Base-by-base conservation (phyloP, 2,113 vertebrate species). In the Nothocercus nigrocapillus region DNA sequence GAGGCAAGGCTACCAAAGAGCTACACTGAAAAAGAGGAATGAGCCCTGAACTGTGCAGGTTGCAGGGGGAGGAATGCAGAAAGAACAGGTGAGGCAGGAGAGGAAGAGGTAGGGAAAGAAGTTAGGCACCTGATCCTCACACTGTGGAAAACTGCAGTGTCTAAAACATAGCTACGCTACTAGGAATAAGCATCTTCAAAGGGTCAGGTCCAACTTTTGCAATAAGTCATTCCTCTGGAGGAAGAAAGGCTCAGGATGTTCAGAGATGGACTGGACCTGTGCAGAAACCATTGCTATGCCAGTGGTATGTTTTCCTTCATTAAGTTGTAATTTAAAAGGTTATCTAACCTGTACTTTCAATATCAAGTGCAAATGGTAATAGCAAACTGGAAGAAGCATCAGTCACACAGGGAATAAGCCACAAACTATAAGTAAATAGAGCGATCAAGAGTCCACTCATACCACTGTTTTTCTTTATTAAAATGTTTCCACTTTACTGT, bases 211-310 rank as follows among this genome's bases (percentile, higher is more conserved):
- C 44, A 86, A 22, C 27, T 85, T 34, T 19, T 53, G 80, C 44
- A 68, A 78, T 28, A 53, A 67, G 19, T 38, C 38, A 64, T 25
- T 13, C 3, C 0, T n/a, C 3, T 70, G 28, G 10, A 86, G 9
- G 7, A 59, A 80, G 88, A 40, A 44, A 2, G 2, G 4, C 32
- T 62, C 19, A 76, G 38, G 32, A 49, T 18, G 1, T 11, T 2
- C 0, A 45, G 8, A 82, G 51, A 62, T 12, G 79, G 34, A 63
- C 9, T 32, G 24, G 30, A 22, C 1, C 2, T 1, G 8, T 22
- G 40, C 27, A 83, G 44, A 76, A 94, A 40, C 14, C 49, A 76
- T 0, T 53, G 32, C 54, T 90, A 28, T 24, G 25, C n/a, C 47
- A 40, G 24, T 27, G 32, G 13, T 16, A 8, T 8, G 40, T 13